phyloP scores from a whole-genome alignment of 2,888 invertebrate species.

The Athripsodes cinereus region DNA sequence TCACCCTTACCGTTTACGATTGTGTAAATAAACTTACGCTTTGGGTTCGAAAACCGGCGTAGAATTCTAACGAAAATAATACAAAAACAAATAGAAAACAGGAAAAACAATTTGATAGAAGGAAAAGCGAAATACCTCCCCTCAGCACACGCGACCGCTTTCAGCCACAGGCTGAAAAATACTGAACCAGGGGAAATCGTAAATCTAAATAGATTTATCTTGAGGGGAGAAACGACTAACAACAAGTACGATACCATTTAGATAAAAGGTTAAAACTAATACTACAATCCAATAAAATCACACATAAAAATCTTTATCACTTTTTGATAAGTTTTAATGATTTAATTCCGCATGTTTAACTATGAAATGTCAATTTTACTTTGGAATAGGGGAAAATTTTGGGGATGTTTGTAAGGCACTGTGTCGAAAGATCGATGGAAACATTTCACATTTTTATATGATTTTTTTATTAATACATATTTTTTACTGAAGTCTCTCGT shows the following conservation, averaged over 20 bases:
- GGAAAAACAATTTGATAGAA: not conserved
- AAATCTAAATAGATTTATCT: conserved; percentile 6
- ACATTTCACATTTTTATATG: too few relatives aligned
- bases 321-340: too few relatives aligned
- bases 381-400: conserved; percentile 2
- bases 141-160: not conserved
- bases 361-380: not conserved
- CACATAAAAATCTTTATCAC: too few relatives aligned
- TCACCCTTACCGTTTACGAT: not conserved
- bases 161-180: not conserved
- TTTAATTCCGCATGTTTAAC: not conserved
- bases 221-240: not conserved
- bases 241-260: not conserved
- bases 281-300: not conserved
- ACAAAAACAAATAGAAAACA: not conserved
- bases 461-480: not conserved
- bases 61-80: not conserved
- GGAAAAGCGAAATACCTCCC: not conserved
- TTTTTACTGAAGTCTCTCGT: not conserved
- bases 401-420: not conserved
- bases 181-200: conserved; percentile 2
- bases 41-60: not conserved
- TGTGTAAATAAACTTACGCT: not conserved
- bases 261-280: not conserved
- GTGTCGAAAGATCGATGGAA: not conserved